phyloP scores from a whole-genome alignment of 1,140 invertebrate genomes.

The Leptinotarsa undecemlineata region DNA sequence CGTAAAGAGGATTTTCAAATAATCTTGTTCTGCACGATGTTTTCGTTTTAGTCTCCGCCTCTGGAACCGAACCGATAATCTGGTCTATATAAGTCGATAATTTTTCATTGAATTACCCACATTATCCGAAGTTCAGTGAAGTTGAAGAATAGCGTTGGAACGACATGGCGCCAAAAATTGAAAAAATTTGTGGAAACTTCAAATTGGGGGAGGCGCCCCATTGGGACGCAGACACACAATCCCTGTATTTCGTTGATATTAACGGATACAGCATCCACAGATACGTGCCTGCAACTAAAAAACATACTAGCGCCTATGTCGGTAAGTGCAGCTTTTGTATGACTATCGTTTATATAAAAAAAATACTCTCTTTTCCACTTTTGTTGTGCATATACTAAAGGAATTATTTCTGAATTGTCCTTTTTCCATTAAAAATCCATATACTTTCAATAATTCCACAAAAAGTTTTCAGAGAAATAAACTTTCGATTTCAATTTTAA shows the following conservation, averaged over 20 bases:
- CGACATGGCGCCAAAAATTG: constrained; percentile 32
- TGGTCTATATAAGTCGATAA: not conserved
- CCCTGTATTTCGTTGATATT: constrained; percentile 72
- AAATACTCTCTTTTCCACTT: too few relatives aligned
- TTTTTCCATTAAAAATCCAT: too few relatives aligned
- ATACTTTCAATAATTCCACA: too few relatives aligned
- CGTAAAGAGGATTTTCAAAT: too few relatives aligned
- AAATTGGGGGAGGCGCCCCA: constrained; percentile 66
- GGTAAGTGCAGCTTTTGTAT: constrained; percentile 33
- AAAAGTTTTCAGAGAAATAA: too few relatives aligned
- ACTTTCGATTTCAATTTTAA: too few relatives aligned
- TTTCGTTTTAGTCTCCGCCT: too few relatives aligned
- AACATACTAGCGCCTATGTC: constrained; percentile 42
- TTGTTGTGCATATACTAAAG: too few relatives aligned
- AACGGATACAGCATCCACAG: constrained; percentile 58
- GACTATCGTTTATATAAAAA: too few relatives aligned
- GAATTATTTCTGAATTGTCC: too few relatives aligned
- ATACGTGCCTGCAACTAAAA: constrained; percentile 46
- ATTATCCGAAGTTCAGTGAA: not conserved
- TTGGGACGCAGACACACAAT: constrained; percentile 66
- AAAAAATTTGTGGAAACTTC: constrained; percentile 37
- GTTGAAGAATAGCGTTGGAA: not conserved
- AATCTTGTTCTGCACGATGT: too few relatives aligned
- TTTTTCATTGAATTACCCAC: not conserved
- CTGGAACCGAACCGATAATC: not conserved